Percentiles rank a stretch among this genome's conserved stretches.
These are phyloP conservation scores for Eupithecia vulgata DNA, from an alignment of 2,888 invertebrate species.

Conservation along the genomic window DNA sequence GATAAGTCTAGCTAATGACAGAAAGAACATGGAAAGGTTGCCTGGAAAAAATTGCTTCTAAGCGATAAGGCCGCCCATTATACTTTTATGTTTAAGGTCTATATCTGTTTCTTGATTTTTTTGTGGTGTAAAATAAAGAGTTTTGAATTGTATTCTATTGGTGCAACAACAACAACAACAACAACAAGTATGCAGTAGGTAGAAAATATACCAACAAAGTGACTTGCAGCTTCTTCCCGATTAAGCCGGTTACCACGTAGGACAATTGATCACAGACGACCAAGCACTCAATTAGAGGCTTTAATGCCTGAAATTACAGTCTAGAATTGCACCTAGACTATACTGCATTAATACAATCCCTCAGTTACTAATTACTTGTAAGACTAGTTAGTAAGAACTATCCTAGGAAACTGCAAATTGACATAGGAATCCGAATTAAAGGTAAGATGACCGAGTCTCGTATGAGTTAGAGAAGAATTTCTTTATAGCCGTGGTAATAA, in stretches of 20 bases:
- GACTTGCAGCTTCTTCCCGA: background rate
- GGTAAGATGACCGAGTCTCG: conserved; percentile 32
- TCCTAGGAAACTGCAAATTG: conserved; percentile 42
- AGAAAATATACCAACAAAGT: background rate
- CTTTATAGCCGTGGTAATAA: background rate
- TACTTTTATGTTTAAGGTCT: no score
- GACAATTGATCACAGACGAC: conserved; percentile 18
- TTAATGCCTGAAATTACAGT: conserved; percentile 12
- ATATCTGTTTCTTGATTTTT: no score
- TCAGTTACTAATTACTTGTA: conserved; percentile 23
- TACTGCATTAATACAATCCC: conserved; percentile 21
- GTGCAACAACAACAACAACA: no score
- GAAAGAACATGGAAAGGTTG: no score
- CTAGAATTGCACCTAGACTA: conserved; percentile 24
- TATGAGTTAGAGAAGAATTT: conserved; percentile 12
- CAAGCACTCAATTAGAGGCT: conserved; percentile 20
- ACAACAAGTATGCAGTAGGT: no score
- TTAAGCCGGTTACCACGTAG: conserved; percentile 10
- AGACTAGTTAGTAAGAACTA: conserved; percentile 5
- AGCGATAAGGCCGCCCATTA: no score
- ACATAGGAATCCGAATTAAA: conserved; percentile 57
- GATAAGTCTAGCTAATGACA: no score
- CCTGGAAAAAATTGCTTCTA: no score
- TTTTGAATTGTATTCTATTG: no score
- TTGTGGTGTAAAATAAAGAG: no score